These are phyloP conservation scores for Megamerina dolium DNA, from an alignment of 2,888 invertebrate genomes.

Conservation along the genomic window DNA sequence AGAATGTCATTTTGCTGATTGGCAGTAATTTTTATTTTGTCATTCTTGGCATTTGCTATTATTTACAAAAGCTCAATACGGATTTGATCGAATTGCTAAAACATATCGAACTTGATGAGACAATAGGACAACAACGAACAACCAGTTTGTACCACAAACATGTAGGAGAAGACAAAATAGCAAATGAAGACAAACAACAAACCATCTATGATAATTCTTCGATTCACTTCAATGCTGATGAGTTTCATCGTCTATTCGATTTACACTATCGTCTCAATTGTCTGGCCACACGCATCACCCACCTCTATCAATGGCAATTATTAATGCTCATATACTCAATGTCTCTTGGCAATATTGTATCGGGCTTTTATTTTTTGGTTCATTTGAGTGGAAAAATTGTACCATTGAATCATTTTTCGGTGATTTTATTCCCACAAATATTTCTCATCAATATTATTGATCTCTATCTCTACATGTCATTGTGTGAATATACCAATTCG, in stretches of 20 bases:
- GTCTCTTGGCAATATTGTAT: constrained; percentile 6
- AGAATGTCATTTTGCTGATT: constrained; percentile 4
- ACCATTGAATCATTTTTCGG: constrained; percentile 1
- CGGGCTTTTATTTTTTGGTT: constrained; percentile 6
- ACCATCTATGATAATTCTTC: too few species aligned
- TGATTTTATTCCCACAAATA: background rate
- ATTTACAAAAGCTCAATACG: constrained; percentile 2
- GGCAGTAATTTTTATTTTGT: constrained; percentile 1
- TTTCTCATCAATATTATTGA: constrained; percentile 3
- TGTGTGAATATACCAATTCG: constrained; percentile 1
- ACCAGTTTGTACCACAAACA: background rate
- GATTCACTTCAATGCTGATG: too few species aligned
- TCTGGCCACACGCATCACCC: background rate
- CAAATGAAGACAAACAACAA: too few species aligned
- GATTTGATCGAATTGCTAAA: constrained; percentile 5
- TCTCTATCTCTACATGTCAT: background rate
- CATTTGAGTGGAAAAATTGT: constrained; percentile 3
- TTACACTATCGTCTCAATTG: too few species aligned
- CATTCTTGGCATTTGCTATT: background rate
- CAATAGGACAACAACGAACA: background rate
- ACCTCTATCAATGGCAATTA: constrained; percentile 5
- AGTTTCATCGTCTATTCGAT: too few species aligned
- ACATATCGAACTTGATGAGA: too few species aligned
- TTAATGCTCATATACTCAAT: background rate
- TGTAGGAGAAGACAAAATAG: too few species aligned